A percentile compares a stretch with the other conserved stretches of the same genome.
Evolutionary conservation across 1,140 invertebrate species (phyloP).

Genomic region (Anastrepha obliqua): DNA sequence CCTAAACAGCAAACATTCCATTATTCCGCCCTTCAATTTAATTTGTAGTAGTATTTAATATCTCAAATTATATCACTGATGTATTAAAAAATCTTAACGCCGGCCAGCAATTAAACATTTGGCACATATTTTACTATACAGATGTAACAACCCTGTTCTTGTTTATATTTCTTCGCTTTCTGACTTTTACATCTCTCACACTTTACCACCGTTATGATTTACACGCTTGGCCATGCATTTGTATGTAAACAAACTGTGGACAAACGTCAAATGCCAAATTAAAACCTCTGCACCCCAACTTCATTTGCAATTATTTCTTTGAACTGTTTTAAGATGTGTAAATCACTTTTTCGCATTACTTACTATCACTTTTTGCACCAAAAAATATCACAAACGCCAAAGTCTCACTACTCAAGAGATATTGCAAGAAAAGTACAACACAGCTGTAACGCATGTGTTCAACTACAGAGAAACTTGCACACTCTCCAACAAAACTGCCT

Average conservation of each 20-base stretch:
- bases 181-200: too few species aligned
- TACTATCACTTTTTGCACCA: neutral
- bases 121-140: neutral
- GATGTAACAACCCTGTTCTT: neutral
- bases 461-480: neutral
- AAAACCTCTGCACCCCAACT: too few species aligned
- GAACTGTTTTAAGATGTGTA: too few species aligned
- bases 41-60: too few species aligned
- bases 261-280: conserved; percentile 8
- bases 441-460: neutral
- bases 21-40: too few species aligned
- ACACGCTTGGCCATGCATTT: neutral
- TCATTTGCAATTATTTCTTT: too few species aligned
- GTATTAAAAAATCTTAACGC: too few species aligned
- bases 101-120: too few species aligned
- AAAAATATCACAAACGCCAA: neutral
- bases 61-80: too few species aligned
- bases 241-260: neutral
- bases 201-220: neutral
- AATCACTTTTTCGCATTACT: neutral
- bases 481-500: neutral
- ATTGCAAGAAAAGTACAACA: neutral
- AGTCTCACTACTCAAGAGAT: too few species aligned
- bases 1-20: too few species aligned
- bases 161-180: neutral